Evolutionary conservation across 2,888 invertebrate species (phyloP).

Genomic region (Apamea monoglypha): DNA sequence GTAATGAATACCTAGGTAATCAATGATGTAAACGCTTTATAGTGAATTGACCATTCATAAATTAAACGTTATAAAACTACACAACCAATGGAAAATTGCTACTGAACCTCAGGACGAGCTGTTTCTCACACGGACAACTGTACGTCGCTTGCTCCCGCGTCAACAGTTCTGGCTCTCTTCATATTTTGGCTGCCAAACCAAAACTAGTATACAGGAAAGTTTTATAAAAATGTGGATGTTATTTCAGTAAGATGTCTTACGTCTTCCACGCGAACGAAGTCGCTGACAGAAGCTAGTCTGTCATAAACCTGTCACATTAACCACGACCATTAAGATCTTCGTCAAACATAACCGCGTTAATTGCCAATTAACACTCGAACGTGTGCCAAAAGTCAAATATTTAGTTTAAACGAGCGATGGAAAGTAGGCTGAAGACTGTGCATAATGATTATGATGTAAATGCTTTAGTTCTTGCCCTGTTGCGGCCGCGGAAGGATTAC

Average conservation of each 20-base stretch:
- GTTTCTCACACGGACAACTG: neutral
- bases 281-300: neutral
- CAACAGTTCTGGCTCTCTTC: neutral
- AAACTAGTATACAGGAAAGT: too few relatives aligned
- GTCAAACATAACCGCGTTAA: slow-evolving; percentile 30
- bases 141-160: neutral
- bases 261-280: neutral
- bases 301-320: slow-evolving; percentile 13
- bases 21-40: neutral
- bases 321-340: neutral
- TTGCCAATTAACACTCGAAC: slow-evolving; percentile 31
- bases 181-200: neutral
- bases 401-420: slow-evolving; percentile 30
- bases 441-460: slow-evolving; percentile 50
- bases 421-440: slow-evolving; percentile 42
- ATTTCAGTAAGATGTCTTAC: neutral
- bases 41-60: neutral
- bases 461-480: slow-evolving; percentile 31
- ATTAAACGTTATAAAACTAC: neutral
- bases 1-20: neutral
- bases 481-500: slow-evolving; percentile 51
- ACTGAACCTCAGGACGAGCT: neutral
- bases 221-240: too few relatives aligned
- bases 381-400: slow-evolving; percentile 42
- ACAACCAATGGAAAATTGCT: too few relatives aligned